Evolutionary conservation across 2,113 vertebrate species (phyloP), one percentile per base, ranked within the genome.

Genomic region (Polypterus senegalus): DNA sequence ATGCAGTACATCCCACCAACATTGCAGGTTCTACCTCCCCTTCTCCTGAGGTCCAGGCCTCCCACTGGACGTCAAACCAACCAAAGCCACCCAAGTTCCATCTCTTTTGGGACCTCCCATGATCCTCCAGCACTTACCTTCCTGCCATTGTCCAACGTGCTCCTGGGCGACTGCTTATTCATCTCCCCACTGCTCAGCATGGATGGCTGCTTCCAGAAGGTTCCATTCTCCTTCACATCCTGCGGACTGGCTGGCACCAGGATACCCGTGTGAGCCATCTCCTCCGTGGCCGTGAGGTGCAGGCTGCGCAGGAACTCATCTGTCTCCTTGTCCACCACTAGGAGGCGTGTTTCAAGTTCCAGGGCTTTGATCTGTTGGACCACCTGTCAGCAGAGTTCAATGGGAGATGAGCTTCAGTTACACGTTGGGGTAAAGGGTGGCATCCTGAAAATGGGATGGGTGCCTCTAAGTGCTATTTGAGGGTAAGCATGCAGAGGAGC

Each of bases 291-390:
- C 0, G 87, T 79, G 61, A 93, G 79, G 52, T 79, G 79, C 52
- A 77, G 77, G 64, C 84, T 83, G 54, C 54, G 79, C 47, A 97
- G 86, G 71, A 84, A 84, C 7, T 93, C 90, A 0, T 98, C 94
- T 0, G 92, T 92, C 59, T 90, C 89, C 64, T 85, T 79, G 81
- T 97, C 92, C 67, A 95, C 89, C 76, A 98, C 92, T 47, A 99
- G 81, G 71, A 99, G 59, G 11, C 81, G 73, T 0, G 93, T 96
- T 70, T 93, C 87, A 0, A 89, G 72, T 59, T 92, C 79, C 65
- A 93, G 77, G 0, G 85, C 90, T 47, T 88, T 84, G 77, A 99
- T 97, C 11, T 88, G 87, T 70, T 87, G 86, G 43, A 98, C 96
- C 0, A 99, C 96, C 96, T 97, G 82, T 7, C 1, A 0, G 55